Base-by-base conservation (phyloP, 2,797 vertebrate species). In the Nyctibius grandis region DNA sequence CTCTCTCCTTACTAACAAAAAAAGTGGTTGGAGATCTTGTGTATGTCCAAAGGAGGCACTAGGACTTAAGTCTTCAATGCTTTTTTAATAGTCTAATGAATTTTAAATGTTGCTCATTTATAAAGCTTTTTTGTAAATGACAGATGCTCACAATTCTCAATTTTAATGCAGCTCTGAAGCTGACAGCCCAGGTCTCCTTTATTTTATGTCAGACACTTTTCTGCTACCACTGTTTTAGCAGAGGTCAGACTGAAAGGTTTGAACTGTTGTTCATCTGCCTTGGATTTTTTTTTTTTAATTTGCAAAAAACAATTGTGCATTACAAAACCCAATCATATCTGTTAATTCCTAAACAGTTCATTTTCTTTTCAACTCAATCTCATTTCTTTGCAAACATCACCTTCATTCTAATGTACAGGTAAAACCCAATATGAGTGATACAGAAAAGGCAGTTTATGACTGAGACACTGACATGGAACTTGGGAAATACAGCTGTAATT, bases 241-340 rank as follows among this genome's bases (percentile, higher is more conserved):
- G 48, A 63, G 21, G 17, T 48, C 45, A 72, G 26, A 76, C 21
- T 47, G 48, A 80, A 91, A 11, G 15, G 59, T 21, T n/a, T 59
- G 29, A 76, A 54, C 5, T 15, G 33, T 47, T 64, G 12, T 34
- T 81, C 42, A 54, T 59, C 12, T 74, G 31, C 23, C 51, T 53
- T 63, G 33, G 22, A 64, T 28, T 38, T 40, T 31, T 42, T 20
- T 68, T 60, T 70, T 77, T 72, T 15, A 53, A 63, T 57, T 85
- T 65, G 36, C 3, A 36, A 47, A 60, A 50, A 67, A 10, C 2
- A 54, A 22, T n/a, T 0, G 0, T 34, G 11, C 13, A 36, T 42
- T 21, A 18, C 44, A 42, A 78, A 86, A 12, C 7, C 9, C 15
- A 68, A 12, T 51, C 14, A 15, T 51, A 31, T 29, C 11, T 74